Evolutionary conservation across 2,113 vertebrate species (phyloP), one percentile per base, ranked within the genome.

Genomic region (Rhineura floridana): DNA sequence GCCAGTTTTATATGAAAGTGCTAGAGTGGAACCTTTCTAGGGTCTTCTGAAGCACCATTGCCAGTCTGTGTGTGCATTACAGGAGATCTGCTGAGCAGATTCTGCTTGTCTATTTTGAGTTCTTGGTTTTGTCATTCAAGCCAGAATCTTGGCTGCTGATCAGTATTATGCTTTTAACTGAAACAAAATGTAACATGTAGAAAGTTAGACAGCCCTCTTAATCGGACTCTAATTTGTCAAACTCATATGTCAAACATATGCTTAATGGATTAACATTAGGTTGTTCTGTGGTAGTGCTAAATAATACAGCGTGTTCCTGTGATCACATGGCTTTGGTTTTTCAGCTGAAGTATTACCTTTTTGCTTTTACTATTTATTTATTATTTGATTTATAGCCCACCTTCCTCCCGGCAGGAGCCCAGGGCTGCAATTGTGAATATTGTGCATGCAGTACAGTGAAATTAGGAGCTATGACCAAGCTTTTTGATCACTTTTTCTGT

Each of bases 191-290:
- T 91, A 94, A 7, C n/a, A 23, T 39, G 1, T 13, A 85, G 91
- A 93, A 95, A 96, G 92, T 91, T 90, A 85, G 94, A 92, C 93
- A 87, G 88, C 92, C 90, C 87, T 92, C 89, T 92, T 90, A 84
- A 88, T 95, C 94, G 78, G 78, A 91, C 93, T 89, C 90, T 91
- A 69, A 83, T 92, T 95, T 63, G 72, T 88, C 88, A 88, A 91
- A 93, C 90, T 91, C 88, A n/a, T 95, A 88, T n/a, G n/a, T n/a
- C n/a, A n/a, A n/a, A n/a, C n/a, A 94, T 92, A 44, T 93, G 93
- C 95, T 95, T 93, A 94, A 85, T 94, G 94, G 95, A 92, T 96
- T 94, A 92, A 79, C 91, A 28, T 10, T 90, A 87, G 92, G 85
- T 91, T 90, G 80, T 77, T 89, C 91, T 55, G 95, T 83, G 92